phyloP scores from a whole-genome alignment of 1,140 invertebrate genomes.

The Brachionus rotundiformis region DNA sequence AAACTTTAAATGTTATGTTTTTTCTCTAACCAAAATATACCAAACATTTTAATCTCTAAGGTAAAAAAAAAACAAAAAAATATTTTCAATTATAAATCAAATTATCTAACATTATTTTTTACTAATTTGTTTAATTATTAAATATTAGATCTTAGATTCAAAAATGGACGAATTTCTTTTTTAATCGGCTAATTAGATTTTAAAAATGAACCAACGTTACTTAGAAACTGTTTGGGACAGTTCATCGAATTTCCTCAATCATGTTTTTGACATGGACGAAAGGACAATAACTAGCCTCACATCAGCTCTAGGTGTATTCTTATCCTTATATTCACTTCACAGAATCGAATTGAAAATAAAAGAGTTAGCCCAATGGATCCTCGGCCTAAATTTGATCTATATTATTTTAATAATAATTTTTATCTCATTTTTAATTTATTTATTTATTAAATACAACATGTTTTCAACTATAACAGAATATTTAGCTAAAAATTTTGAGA shows the following conservation, averaged over 20 bases:
- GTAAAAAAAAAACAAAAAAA: not conserved
- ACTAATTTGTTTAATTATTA: not conserved
- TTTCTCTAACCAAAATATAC: not conserved
- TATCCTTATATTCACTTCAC: slow-evolving; percentile 17
- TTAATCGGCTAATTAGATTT: not conserved
- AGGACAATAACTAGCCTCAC: not conserved
- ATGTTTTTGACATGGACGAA: not conserved
- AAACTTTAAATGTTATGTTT: not conserved
- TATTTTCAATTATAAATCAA: not conserved
- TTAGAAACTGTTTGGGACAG: not conserved
- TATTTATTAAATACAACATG: not conserved
- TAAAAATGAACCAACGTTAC: not conserved
- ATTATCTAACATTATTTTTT: slow-evolving; percentile 11
- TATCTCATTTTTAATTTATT: not conserved
- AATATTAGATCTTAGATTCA: no score
- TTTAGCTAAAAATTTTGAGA: slow-evolving; percentile 14
- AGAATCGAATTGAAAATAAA: slow-evolving; percentile 20
- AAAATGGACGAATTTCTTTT: not conserved
- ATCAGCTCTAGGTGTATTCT: not conserved
- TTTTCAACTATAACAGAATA: not conserved
- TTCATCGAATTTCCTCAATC: not conserved
- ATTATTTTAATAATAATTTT: not conserved
- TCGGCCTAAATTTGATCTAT: not conserved
- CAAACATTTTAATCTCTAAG: not conserved
- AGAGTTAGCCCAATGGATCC: not conserved